phyloP scores from a whole-genome alignment of 2,888 invertebrate genomes.

The Ectobius pallidus region DNA sequence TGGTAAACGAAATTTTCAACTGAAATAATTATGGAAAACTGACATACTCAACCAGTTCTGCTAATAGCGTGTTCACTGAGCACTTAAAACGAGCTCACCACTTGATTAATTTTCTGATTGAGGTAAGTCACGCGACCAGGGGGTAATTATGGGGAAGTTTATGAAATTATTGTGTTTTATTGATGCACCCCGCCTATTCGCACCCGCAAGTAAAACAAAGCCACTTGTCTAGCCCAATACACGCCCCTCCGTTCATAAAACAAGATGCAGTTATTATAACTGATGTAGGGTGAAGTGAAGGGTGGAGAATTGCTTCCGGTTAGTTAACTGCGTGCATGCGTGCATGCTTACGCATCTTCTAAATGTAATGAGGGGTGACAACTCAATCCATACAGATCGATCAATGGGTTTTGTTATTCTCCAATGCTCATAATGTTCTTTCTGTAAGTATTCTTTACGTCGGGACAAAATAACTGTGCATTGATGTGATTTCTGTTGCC shows the following conservation, averaged over 20 bases:
- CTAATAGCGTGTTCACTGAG: too few species aligned
- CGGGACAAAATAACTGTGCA: neutral
- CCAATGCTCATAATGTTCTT: neutral
- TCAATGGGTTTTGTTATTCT: neutral
- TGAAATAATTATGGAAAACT: too few species aligned
- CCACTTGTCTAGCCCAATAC: neutral
- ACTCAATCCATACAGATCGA: neutral
- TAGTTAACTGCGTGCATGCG: slow-evolving; percentile 1
- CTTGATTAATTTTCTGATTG: too few species aligned
- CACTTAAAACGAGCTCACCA: too few species aligned
- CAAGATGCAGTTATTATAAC: slow-evolving; percentile 1
- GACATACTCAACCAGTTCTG: too few species aligned
- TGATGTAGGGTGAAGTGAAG: neutral
- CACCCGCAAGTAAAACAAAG: neutral
- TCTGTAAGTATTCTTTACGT: too few species aligned
- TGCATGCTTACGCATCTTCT: too few species aligned
- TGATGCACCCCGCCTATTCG: neutral
- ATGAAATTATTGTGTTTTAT: neutral
- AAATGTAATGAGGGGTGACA: neutral
- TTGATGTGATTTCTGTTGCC: neutral
- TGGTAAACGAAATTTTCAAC: too few species aligned
- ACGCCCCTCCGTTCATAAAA: neutral
- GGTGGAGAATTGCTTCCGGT: slow-evolving; percentile 20
- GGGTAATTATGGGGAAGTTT: slow-evolving; percentile 2
- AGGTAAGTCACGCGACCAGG: too few species aligned